phyloP scores from a whole-genome alignment of 1,140 invertebrate species.

The Drosophila varians region DNA sequence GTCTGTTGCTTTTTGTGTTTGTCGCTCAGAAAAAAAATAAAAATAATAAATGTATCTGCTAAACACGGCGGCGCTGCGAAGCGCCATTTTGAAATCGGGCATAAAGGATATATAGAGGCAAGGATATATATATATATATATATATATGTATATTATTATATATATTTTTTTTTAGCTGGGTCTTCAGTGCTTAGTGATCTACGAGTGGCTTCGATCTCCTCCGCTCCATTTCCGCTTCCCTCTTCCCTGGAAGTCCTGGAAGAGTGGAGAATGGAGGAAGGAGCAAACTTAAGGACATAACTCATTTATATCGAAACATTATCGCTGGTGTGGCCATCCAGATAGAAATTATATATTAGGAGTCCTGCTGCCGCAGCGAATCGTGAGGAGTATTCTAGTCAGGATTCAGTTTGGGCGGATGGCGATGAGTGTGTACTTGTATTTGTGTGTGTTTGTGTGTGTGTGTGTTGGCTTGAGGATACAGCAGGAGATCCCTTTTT shows the following conservation, averaged over 20 bases:
- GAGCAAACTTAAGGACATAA: conserved; percentile 22
- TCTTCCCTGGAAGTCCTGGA: too few relatives aligned
- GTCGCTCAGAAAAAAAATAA: conserved; percentile 59
- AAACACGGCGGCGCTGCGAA: conserved; percentile 9
- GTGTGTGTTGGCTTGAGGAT: background rate
- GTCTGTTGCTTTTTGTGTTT: background rate
- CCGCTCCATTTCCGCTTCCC: conserved; percentile 11
- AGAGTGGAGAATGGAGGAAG: too few relatives aligned
- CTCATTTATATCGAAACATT: conserved; percentile 32
- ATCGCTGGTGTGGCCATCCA: conserved; percentile 45
- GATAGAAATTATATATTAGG: conserved; percentile 8
- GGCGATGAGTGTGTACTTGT: background rate
- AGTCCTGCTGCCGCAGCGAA: conserved; percentile 28
- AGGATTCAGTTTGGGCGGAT: conserved; percentile 20
- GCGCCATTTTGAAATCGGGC: background rate
- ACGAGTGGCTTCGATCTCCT: conserved; percentile 58
- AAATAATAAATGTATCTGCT: conserved; percentile 47
- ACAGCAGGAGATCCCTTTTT: conserved; percentile 30
- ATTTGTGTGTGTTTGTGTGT: background rate
- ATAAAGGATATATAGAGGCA: conserved; percentile 1
- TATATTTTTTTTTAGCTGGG: conserved; percentile 7
- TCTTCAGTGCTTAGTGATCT: conserved; percentile 53
- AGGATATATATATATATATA: conserved; percentile 15
- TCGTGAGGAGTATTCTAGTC: conserved; percentile 21
- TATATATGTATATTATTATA: background rate